A percentile compares a stretch with the other conserved stretches of the same genome.
phyloP scores from a whole-genome alignment of 2,797 vertebrate genomes.

The Centropyge bicolor region DNA sequence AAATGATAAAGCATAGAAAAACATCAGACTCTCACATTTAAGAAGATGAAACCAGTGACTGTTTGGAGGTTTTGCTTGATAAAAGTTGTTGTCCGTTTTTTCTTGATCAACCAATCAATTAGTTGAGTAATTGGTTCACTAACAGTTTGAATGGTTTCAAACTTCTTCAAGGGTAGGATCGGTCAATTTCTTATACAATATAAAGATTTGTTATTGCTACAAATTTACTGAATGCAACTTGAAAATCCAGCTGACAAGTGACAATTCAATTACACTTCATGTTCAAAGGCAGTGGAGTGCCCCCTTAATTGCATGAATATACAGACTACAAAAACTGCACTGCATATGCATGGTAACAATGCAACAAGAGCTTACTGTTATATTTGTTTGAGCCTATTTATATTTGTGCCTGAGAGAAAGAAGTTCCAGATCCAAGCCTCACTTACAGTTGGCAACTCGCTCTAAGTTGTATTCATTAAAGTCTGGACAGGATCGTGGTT shows the following conservation, averaged over 20 bases:
- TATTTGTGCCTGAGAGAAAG: constrained; percentile 8
- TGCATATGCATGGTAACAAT: not conserved
- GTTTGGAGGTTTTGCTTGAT: not conserved
- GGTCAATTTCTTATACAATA: not conserved
- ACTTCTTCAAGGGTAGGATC: not conserved
- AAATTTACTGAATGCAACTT: not conserved
- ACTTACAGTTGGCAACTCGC: constrained; percentile 40
- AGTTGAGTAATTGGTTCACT: not conserved
- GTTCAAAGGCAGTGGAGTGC: not conserved
- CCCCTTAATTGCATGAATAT: not conserved
- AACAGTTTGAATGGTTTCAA: not conserved
- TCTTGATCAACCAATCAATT: too few species aligned
- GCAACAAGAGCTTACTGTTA: not conserved
- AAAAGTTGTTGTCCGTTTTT: not conserved
- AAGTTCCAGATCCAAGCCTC: constrained; percentile 33
- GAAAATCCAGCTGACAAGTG: not conserved
- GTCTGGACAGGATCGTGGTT: constrained; percentile 32
- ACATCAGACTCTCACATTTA: not conserved
- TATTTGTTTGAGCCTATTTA: constrained; percentile 4
- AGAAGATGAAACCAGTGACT: not conserved
- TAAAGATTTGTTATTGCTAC: not conserved
- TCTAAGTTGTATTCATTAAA: constrained; percentile 45
- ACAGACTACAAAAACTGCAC: not conserved
- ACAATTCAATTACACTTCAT: not conserved
- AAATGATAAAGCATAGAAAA: not conserved